Conservation (phyloP, 92 coral and sea anemone genomes). For the Actinostola sp. region DNA sequence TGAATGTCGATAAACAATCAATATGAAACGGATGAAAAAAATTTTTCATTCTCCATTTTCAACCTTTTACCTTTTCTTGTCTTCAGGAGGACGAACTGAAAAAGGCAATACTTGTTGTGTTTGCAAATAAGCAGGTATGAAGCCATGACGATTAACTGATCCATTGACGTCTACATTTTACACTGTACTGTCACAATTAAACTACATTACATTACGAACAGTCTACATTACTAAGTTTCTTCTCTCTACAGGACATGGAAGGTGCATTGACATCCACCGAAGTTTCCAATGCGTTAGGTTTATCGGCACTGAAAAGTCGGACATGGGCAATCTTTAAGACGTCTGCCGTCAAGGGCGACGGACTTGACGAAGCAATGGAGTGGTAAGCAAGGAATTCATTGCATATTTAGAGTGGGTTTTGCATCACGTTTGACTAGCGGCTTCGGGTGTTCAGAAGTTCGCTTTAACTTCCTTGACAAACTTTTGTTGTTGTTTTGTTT, state of each 20-base stretch:
- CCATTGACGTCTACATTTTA: no score
- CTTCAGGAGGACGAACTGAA: slow-evolving; percentile 94
- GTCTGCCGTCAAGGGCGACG: slow-evolving; percentile 93
- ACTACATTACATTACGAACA: no score
- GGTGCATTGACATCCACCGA: slow-evolving; percentile 97
- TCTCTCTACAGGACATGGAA: slow-evolving; percentile 75
- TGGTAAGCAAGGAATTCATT: no score
- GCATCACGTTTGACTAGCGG: no score
- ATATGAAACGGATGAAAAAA: no score
- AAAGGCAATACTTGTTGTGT: slow-evolving; percentile 89
- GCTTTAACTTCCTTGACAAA: no score
- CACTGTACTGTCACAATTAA: no score
- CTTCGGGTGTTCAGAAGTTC: no score
- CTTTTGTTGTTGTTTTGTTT: not conserved
- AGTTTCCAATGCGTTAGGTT: slow-evolving; percentile 86
- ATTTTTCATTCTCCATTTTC: no score
- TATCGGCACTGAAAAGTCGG: slow-evolving; percentile 84
- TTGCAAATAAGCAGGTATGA: slow-evolving; percentile 96
- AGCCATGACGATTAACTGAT: not conserved
- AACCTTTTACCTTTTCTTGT: not conserved
- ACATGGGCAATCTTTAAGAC: slow-evolving; percentile 98
- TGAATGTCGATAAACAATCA: no score
- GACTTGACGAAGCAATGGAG: slow-evolving; percentile 97
- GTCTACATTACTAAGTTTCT: not conserved
- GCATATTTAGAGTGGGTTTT: no score